These are phyloP conservation scores for Phymastichus coffea DNA, from an alignment of 1,140 invertebrate species.

Conservation along the genomic window DNA sequence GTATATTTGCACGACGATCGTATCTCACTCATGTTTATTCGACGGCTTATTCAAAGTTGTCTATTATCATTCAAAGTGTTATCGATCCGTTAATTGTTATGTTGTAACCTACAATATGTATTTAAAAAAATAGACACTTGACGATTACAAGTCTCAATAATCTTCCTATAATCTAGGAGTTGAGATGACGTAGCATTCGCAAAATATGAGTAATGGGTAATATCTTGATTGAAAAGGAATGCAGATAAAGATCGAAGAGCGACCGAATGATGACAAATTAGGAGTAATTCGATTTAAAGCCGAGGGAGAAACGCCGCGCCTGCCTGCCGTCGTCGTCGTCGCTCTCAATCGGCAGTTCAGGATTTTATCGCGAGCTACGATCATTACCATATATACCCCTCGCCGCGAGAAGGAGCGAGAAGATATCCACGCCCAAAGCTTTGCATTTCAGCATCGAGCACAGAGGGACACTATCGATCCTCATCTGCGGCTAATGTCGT, in stretches of 20 bases:
- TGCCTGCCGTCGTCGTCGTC: conserved; percentile 38
- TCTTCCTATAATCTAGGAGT: no score
- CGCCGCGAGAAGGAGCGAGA: neutral
- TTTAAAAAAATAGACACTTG: no score
- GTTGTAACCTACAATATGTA: no score
- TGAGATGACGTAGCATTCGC: no score
- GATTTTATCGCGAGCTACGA: conserved; percentile 35
- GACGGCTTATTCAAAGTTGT: no score
- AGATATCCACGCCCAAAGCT: conserved; percentile 41
- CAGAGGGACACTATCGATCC: conserved; percentile 51
- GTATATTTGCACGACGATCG: no score
- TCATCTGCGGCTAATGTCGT: conserved; percentile 52
- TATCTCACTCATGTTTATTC: conserved; percentile 3
- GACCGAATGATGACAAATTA: conserved; percentile 34
- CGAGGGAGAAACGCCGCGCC: neutral
- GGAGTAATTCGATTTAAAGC: conserved; percentile 30
- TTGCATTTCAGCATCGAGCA: conserved; percentile 44
- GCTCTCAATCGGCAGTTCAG: conserved; percentile 33
- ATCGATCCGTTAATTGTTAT: no score
- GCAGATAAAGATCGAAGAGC: neutral
- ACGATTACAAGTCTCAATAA: no score
- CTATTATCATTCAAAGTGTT: no score
- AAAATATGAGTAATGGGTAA: no score
- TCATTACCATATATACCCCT: no score
- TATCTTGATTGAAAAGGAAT: no score